phyloP scores from a whole-genome alignment of 2,113 vertebrate species.

The Agelaius tricolor region DNA sequence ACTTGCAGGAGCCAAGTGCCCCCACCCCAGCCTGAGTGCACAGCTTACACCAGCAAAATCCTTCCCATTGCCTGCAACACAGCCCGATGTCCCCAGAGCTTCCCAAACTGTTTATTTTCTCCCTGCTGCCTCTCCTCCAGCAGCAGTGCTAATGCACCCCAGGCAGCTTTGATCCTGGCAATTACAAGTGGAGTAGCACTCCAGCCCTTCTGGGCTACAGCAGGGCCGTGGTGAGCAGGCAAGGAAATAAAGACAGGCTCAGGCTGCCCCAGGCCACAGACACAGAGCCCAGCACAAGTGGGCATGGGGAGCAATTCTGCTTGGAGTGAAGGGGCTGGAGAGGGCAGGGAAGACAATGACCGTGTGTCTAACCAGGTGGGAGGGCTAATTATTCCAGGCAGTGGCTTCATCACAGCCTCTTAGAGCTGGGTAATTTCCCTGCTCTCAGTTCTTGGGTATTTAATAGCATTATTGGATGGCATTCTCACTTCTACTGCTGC shows the following conservation, averaged over 20 bases:
- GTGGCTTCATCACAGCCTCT: conserved; percentile 43
- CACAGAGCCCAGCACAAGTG: background rate
- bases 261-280: background rate
- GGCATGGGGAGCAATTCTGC: conserved; percentile 33
- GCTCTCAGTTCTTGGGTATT: background rate
- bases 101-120: conserved; percentile 48
- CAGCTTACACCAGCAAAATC: conserved; percentile 49
- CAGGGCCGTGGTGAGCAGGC: background rate
- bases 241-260: conserved; percentile 36
- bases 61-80: conserved; percentile 15
- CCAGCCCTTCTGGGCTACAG: conserved; percentile 35
- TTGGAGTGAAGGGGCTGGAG: conserved; percentile 26
- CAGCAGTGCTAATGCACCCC: conserved; percentile 55
- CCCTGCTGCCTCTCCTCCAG: conserved; percentile 41
- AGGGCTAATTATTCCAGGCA: conserved; percentile 58
- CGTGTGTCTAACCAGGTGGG: background rate
- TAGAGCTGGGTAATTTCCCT: conserved; percentile 38
- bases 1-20: background rate
- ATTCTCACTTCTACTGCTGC: background rate
- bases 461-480: conserved; percentile 14
- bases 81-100: conserved; percentile 29
- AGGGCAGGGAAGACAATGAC: conserved; percentile 43
- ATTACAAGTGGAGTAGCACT: conserved; percentile 59
- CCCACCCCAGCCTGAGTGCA: background rate
- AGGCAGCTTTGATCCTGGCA: conserved; percentile 63